phyloP scores from a whole-genome alignment of 2,888 invertebrate species.

The Platycheirus albimanus region DNA sequence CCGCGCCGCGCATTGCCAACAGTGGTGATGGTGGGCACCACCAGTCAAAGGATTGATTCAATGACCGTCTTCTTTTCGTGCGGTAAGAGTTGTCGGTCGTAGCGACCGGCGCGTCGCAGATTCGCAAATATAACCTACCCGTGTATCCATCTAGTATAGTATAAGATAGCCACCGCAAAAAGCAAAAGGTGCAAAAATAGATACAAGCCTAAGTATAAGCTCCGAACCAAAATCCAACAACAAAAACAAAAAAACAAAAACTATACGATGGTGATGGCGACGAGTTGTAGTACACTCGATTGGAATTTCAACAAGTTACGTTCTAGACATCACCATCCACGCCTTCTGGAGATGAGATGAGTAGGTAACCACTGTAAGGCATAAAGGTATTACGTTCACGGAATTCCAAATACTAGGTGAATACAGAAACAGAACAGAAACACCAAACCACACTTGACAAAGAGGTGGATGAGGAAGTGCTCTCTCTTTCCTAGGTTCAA shows the following conservation, averaged over 20 bases:
- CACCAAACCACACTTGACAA: slow-evolving; percentile 47
- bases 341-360: slow-evolving; percentile 58
- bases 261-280: slow-evolving; percentile 46
- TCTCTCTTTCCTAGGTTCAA: slow-evolving; percentile 40
- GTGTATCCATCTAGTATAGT: too few species aligned
- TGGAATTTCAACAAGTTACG: slow-evolving; percentile 74
- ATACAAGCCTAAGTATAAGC: slow-evolving; percentile 42
- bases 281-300: slow-evolving; percentile 72
- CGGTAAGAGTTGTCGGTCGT: background rate
- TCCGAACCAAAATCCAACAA: slow-evolving; percentile 23
- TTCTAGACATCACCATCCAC: slow-evolving; percentile 70
- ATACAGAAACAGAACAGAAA: slow-evolving; percentile 11
- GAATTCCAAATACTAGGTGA: slow-evolving; percentile 64
- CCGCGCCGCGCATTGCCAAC: slow-evolving; percentile 65
- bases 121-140: slow-evolving; percentile 35
- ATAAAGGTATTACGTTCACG: slow-evolving; percentile 52
- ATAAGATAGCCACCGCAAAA: slow-evolving; percentile 36
- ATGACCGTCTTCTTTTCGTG: slow-evolving; percentile 34
- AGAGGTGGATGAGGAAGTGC: slow-evolving; percentile 58
- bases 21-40: slow-evolving; percentile 41
- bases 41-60: slow-evolving; percentile 63
- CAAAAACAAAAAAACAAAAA: slow-evolving; percentile 23
- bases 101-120: too few species aligned
- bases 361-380: slow-evolving; percentile 56
- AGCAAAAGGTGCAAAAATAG: slow-evolving; percentile 72